Conservation (phyloP, 1,140 invertebrate genomes). For the Acromyrmex echinatior region DNA sequence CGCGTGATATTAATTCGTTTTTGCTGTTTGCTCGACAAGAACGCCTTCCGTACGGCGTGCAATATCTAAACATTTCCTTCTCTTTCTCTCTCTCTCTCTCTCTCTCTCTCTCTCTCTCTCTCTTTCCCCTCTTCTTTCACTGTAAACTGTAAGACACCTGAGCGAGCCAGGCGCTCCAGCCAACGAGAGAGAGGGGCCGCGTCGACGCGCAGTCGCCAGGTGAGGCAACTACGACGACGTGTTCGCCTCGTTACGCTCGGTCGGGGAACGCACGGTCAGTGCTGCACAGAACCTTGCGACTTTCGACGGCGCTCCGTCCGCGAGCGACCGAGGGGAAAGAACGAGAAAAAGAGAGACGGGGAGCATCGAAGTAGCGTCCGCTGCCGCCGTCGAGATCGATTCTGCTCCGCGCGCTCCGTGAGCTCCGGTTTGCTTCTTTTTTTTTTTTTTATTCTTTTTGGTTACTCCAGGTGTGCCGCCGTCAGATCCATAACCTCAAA, state of each 20-base stretch:
- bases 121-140: constrained; percentile 22
- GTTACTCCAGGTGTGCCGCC: constrained; percentile 41
- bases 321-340: background rate
- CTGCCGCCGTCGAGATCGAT: constrained; percentile 5
- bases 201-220: constrained; percentile 85
- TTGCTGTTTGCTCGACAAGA: constrained; percentile 30
- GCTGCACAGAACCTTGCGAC: constrained; percentile 65
- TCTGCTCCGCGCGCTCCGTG: background rate
- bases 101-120: background rate
- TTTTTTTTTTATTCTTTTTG: constrained; percentile 7
- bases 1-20: constrained; percentile 52
- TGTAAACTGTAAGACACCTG: constrained; percentile 12
- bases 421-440: background rate
- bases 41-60: constrained; percentile 7
- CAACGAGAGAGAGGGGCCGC: constrained; percentile 70
- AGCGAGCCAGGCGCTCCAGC: constrained; percentile 48
- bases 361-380: background rate
- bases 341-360: background rate
- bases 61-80: constrained; percentile 23
- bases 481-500: constrained; percentile 69
- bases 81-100: background rate
- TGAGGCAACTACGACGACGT: constrained; percentile 81
- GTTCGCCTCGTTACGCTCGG: constrained; percentile 68
- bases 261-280: constrained; percentile 66
- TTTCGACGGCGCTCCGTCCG: constrained; percentile 60